Base-by-base conservation (phyloP, 2,888 invertebrate genomes). In the Invenusta paracnida region DNA sequence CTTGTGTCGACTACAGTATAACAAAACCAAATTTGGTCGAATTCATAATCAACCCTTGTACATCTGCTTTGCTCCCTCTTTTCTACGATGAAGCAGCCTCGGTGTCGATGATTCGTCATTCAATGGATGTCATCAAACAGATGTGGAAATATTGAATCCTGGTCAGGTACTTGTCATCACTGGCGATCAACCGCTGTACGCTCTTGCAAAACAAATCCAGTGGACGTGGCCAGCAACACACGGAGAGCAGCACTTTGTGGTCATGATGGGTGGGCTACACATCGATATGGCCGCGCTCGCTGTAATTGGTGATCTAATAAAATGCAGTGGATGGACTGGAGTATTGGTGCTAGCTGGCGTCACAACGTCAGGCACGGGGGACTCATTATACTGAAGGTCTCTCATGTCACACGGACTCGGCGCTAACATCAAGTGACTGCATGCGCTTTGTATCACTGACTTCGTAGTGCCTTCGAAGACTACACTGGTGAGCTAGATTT, bases 391-490 rank as follows among this genome's bases (percentile, higher is more conserved):
- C 5, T 82, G 31, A 30, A 13, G 11, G 82, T 23, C 2, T 29
- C 30, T 2, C 13, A 28, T 23, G 23, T 82, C 5, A 86, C 87
- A 5, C 87, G 87, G 83, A 88, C 88, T 67, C 86, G 88, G 1
- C 87, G 85, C 66, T 82, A 83, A 0, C 88, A 88, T 82, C 87
- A 88, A 82, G 82, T 88, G 25, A 48, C 48, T 11, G 48, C 48
- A 11, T 48, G 48, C 48, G 48, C 48, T 48, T 11, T 48, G 17
- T 48, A 48, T 48, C 48, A 48, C 48, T 5, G 5, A 5, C 48
- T 48, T 11, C 48, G 25, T 2, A 5, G 25, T 5, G 48, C 48
- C 5, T 48, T 11, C 48, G 17, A 48, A 5, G 48, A 48, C 5
- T 48, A 48, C 48, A 48, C 48, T 17, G 48, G 17, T 17, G 17